phyloP scores from a whole-genome alignment of 1,140 invertebrate species.

The Brachionus plicatilis region DNA sequence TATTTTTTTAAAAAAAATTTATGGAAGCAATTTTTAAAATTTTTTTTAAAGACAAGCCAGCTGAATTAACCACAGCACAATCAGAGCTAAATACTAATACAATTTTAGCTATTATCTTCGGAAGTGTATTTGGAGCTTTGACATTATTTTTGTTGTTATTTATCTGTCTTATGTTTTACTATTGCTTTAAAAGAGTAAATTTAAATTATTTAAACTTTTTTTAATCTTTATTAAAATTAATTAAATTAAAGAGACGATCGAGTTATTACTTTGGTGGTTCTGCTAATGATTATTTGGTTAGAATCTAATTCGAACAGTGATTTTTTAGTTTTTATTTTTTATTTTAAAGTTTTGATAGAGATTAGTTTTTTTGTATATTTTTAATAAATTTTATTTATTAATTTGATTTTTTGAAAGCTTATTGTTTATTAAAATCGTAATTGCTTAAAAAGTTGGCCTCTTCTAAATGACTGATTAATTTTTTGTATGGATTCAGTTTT shows the following conservation, averaged over 20 bases:
- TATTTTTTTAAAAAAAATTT: background rate
- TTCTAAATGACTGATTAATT: background rate
- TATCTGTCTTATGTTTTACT: background rate
- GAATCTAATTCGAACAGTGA: constrained; percentile 19
- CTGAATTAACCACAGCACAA: background rate
- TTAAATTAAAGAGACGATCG: background rate
- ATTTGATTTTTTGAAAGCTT: background rate
- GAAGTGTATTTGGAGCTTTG: background rate
- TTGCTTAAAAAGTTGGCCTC: background rate
- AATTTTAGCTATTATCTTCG: background rate
- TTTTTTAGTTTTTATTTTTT: background rate
- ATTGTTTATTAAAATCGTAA: background rate
- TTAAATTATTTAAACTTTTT: background rate
- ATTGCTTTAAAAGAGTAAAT: constrained; percentile 10
- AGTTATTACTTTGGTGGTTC: background rate
- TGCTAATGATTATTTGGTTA: background rate
- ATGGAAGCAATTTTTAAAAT: no score
- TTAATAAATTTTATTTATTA: background rate
- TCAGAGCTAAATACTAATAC: background rate
- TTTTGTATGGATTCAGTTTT: background rate
- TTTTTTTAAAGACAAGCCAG: background rate
- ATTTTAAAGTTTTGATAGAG: background rate
- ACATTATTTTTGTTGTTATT: background rate
- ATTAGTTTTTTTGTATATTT: background rate
- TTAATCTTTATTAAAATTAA: background rate